These are phyloP conservation scores for Acestrorhynchus altus DNA, from an alignment of 2,797 vertebrate species.

Conservation along the genomic window DNA sequence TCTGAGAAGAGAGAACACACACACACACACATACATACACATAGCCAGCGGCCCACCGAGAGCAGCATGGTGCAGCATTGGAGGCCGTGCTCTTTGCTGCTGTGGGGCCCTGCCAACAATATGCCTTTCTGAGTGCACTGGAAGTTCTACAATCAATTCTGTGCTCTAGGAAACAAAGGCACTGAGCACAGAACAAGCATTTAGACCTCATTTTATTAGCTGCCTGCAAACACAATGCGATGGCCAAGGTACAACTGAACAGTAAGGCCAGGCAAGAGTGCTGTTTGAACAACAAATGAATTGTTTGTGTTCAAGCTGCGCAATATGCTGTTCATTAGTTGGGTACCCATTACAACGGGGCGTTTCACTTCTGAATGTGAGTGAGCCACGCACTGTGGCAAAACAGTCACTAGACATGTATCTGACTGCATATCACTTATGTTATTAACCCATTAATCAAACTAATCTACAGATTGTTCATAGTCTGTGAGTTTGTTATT, in stretches of 20 bases:
- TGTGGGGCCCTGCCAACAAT: slow-evolving; percentile 44
- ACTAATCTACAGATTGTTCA: no score
- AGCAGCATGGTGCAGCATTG: slow-evolving; percentile 25
- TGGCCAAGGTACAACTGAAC: slow-evolving; percentile 21
- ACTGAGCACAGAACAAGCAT: slow-evolving; percentile 58
- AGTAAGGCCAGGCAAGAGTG: not conserved
- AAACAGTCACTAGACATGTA: not conserved
- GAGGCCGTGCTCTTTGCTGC: slow-evolving; percentile 40
- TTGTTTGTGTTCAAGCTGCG: not conserved
- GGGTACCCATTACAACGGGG: no score
- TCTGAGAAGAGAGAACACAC: slow-evolving; percentile 37
- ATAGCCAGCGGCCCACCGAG: slow-evolving; percentile 7
- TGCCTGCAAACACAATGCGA: slow-evolving; percentile 12
- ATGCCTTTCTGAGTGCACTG: slow-evolving; percentile 50
- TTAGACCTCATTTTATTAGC: slow-evolving; percentile 59
- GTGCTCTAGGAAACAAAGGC: slow-evolving; percentile 60
- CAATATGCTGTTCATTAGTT: no score
- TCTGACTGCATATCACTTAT: no score
- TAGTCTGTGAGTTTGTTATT: no score
- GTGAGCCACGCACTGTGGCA: no score
- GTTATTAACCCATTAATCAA: no score
- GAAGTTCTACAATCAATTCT: slow-evolving; percentile 60
- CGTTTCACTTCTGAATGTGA: no score
- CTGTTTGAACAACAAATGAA: slow-evolving; percentile 36
- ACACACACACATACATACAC: slow-evolving; percentile 8